Evolutionary conservation across 2,888 invertebrate genomes (phyloP).

Genomic region (Drosophila quasianomalipes): DNA sequence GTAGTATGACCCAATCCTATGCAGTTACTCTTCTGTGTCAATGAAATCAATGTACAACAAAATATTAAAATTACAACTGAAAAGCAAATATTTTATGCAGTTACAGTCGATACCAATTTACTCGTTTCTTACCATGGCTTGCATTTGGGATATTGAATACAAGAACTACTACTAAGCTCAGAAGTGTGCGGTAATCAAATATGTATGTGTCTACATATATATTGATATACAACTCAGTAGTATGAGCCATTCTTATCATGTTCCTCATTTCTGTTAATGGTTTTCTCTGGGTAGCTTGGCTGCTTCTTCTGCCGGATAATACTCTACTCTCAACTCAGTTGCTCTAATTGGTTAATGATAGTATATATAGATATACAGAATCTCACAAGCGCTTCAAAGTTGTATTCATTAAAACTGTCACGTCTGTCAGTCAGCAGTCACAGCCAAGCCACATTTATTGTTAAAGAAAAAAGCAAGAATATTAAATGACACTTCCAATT

Average conservation of each 20-base stretch:
- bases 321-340: neutral
- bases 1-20: neutral
- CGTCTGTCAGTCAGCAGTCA: neutral
- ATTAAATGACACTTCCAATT: neutral
- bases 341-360: neutral
- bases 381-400: neutral
- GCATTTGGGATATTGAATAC: neutral
- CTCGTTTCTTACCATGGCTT: neutral
- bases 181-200: neutral
- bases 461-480: neutral
- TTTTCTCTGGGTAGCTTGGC: neutral
- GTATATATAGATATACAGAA: neutral
- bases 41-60: neutral
- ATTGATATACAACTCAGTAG: no score
- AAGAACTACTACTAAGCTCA: slow-evolving; percentile 1
- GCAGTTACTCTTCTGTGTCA: neutral
- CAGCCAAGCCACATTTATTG: neutral
- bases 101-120: neutral
- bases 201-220: slow-evolving; percentile 1
- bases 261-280: neutral
- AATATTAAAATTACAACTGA: neutral
- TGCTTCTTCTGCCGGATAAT: neutral
- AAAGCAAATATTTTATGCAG: neutral
- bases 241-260: no score
- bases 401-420: neutral